Evolutionary conservation across 2,797 vertebrate genomes (phyloP).

Genomic region (Kryptolebias ocellatus): DNA sequence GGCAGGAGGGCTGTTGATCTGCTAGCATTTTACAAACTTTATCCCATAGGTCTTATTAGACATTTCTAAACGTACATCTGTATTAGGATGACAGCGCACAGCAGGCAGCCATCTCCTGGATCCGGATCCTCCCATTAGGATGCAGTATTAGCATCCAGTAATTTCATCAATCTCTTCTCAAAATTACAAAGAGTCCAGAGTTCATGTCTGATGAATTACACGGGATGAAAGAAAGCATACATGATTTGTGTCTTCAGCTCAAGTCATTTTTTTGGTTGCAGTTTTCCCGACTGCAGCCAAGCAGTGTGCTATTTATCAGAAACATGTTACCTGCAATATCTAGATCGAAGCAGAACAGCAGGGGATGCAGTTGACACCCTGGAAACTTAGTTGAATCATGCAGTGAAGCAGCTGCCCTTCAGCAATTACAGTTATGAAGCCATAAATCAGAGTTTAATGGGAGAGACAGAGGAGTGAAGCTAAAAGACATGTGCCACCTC

Average conservation of each 20-base stretch:
- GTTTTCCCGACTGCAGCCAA: constrained; percentile 32
- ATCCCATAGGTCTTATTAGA: constrained; percentile 62
- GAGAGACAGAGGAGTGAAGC: constrained; percentile 53
- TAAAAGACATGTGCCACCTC: constrained; percentile 61
- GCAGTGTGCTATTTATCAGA: constrained; percentile 68
- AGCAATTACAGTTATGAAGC: constrained; percentile 79
- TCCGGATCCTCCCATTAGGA: constrained; percentile 55
- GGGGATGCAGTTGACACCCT: constrained; percentile 72
- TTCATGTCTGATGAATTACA: constrained; percentile 57
- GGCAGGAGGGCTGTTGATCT: constrained; percentile 45
- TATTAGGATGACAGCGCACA: constrained; percentile 41
- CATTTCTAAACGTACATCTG: constrained; percentile 64
- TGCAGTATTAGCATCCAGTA: constrained; percentile 34
- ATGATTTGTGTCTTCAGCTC: constrained; percentile 34
- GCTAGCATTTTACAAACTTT: constrained; percentile 50
- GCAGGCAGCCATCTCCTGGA: constrained; percentile 43
- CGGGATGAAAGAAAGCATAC: constrained; percentile 29
- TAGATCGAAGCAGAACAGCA: constrained; percentile 70
- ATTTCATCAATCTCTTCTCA: constrained; percentile 71
- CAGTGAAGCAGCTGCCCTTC: constrained; percentile 75
- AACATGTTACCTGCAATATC: constrained; percentile 60
- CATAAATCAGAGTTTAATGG: constrained; percentile 81
- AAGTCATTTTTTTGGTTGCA: constrained; percentile 33
- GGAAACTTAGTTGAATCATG: constrained; percentile 72
- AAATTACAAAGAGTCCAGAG: constrained; percentile 58